These are phyloP conservation scores for Microtus montanus DNA, from an alignment of 2,113 vertebrate species.

Conservation along the genomic window DNA sequence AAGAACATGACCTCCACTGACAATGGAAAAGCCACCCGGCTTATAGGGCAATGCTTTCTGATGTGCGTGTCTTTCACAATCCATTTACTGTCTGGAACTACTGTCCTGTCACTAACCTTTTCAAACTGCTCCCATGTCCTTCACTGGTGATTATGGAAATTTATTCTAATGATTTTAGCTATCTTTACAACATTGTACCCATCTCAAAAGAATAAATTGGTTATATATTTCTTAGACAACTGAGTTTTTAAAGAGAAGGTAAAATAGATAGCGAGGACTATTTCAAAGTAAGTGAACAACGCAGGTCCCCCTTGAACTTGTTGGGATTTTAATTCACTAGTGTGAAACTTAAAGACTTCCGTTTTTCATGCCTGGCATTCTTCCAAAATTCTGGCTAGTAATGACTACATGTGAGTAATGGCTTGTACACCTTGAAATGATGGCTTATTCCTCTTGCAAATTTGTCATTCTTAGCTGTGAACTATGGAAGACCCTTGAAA, in stretches of 20 bases:
- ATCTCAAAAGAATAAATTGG: not conserved
- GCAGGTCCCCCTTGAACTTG: not conserved
- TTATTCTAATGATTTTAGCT: not conserved
- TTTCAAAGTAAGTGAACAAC: constrained; percentile 47
- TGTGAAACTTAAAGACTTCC: constrained; percentile 54
- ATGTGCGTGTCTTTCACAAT: not conserved
- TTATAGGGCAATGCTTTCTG: not conserved
- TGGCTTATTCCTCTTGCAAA: constrained; percentile 56
- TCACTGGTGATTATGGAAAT: constrained; percentile 7
- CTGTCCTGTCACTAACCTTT: not conserved
- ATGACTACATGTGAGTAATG: constrained; percentile 60
- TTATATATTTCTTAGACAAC: not conserved
- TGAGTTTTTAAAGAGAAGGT: constrained; percentile 30
- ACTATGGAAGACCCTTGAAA: constrained; percentile 63
- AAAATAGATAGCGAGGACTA: not conserved
- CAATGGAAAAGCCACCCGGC: constrained; percentile 29
- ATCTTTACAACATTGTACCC: not conserved
- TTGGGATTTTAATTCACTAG: constrained; percentile 54
- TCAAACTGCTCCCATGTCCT: not conserved
- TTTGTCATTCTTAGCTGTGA: constrained; percentile 64
- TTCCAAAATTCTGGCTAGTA: constrained; percentile 50
- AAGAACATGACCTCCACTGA: constrained; percentile 24
- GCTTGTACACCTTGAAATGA: constrained; percentile 8
- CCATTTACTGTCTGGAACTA: not conserved
- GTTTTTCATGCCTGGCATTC: constrained; percentile 64